Percentiles rank a stretch among this genome's conserved stretches.
phyloP scores from a whole-genome alignment of 2,888 invertebrate genomes.

The Drosophila algonquin region DNA sequence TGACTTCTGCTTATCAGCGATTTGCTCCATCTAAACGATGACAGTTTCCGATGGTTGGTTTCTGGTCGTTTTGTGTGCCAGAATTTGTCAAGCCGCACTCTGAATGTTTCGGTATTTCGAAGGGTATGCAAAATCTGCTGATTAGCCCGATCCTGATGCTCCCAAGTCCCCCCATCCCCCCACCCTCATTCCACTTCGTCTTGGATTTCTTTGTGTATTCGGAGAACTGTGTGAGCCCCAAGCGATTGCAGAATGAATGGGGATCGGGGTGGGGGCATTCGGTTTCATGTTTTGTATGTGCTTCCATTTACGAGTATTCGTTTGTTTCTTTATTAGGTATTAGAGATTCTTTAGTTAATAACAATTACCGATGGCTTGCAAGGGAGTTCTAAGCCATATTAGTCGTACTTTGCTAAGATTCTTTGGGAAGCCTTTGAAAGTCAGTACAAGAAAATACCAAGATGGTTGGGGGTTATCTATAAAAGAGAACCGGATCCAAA shows the following conservation, averaged over 20 bases:
- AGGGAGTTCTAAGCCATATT: too few relatives aligned
- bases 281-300: too few relatives aligned
- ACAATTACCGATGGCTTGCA: too few relatives aligned
- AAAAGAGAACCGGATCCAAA: not conserved
- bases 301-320: too few relatives aligned
- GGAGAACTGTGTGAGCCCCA: constrained; percentile 52
- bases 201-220: constrained; percentile 33
- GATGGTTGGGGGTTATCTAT: not conserved
- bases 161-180: not conserved
- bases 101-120: constrained; percentile 5
- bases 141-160: constrained; percentile 61
- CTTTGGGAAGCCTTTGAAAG: too few relatives aligned
- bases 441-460: not conserved
- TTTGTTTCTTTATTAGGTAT: not conserved
- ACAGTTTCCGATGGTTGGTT: constrained; percentile 14
- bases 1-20: constrained; percentile 54
- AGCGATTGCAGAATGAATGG: constrained; percentile 6
- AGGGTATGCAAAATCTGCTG: constrained; percentile 44
- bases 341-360: too few relatives aligned
- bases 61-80: not conserved
- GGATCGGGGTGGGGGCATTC: not conserved
- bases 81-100: constrained; percentile 16
- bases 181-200: constrained; percentile 18
- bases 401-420: too few relatives aligned
- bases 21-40: constrained; percentile 29